Base-by-base conservation (phyloP, 1,140 invertebrate genomes). In the Arctopsyche grandis region DNA sequence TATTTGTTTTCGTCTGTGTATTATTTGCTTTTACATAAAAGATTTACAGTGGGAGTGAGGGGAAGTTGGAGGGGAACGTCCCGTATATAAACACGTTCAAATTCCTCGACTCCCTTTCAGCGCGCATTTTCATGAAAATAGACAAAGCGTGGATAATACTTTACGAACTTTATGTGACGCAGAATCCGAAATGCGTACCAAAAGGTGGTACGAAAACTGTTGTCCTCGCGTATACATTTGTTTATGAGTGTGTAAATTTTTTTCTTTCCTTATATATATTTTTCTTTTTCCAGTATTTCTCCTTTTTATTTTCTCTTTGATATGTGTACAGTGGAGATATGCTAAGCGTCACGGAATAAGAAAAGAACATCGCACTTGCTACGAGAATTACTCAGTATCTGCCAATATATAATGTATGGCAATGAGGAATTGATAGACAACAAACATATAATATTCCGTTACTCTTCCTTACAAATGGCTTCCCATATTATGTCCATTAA, bases 91-190 rank as follows among this genome's bases (percentile, higher is more conserved):
- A 73, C 69, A 73, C 43, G 44, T 73, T 73, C 38, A 43, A 69
- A 69, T 69, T 29, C 66, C 66, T 69, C 29, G 24, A 26, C 29
- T 71, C 21, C 69, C 44, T 71, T 71, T 71, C 69, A 38, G 69
- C 48, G 24, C 46, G 44, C 71, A 56, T 74, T 76, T 76, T 44
- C 74, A 43, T 76, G 74, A 46, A 46, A 76, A 76, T 76, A 76
- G 74, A 76, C 74, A 76, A 76, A 76, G 74, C 74, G 74, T 76
- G 56, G 74, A 76, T 76, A 76, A 76, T 76, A 76, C 58, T 76
- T 76, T 76, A 63, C 74, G 56, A 76, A 76, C 58, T 76, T 76
- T 76, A 76, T 76, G 74, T 44, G 74, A 76, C 74, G 74, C 26
- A 76, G 26, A 76, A 76, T 60, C 56, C 74, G 56, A 76, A 76